phyloP scores from a whole-genome alignment of 2,888 invertebrate genomes.

The Standfussiana lucernea region DNA sequence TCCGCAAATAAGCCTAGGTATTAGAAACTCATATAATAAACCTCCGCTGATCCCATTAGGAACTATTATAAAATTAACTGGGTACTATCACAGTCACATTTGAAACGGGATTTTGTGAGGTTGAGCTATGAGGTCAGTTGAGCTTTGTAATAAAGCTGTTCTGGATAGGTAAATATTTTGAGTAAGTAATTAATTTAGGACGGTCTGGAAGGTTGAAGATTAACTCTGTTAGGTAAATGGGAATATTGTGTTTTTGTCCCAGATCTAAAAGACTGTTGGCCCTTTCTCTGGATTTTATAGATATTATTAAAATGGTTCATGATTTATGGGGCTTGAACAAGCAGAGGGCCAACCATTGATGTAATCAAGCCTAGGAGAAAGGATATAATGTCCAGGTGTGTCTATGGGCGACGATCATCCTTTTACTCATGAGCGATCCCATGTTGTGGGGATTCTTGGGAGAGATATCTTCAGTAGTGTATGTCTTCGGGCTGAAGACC shows the following conservation, averaged over 20 bases:
- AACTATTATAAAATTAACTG: conserved; percentile 61
- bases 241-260: background rate
- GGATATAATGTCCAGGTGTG: background rate
- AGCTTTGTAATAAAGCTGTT: conserved; percentile 46
- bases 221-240: background rate
- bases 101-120: conserved; percentile 39
- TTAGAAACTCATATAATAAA: conserved; percentile 59
- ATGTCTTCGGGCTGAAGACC: background rate
- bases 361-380: background rate
- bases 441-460: background rate
- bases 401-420: too few species aligned
- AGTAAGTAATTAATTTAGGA: conserved; percentile 42
- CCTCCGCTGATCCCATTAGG: conserved; percentile 36
- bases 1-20: conserved; percentile 43
- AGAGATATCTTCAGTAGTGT: background rate
- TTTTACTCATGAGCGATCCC: background rate
- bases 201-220: conserved; percentile 6
- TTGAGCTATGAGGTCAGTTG: conserved; percentile 41
- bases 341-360: background rate
- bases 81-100: conserved; percentile 29
- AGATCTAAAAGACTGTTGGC: background rate
- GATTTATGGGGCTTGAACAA: background rate
- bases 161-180: conserved; percentile 42
- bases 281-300: background rate
- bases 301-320: background rate